Base-by-base conservation (phyloP, 2,113 vertebrate genomes). In the Mohoua ochrocephala region DNA sequence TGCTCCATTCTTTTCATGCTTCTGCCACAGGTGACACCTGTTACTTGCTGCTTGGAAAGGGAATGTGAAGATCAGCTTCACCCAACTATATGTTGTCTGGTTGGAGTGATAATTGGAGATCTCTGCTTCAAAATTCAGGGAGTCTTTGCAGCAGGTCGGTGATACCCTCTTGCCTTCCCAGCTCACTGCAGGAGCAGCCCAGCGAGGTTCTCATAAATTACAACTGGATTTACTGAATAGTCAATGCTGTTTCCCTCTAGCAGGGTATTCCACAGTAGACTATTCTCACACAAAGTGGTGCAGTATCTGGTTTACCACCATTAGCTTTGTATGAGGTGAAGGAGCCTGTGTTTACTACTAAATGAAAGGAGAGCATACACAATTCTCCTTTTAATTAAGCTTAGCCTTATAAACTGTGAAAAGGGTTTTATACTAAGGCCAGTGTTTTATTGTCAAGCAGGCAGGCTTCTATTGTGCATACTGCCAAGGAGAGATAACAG, bases 331-430 rank as follows among this genome's bases (percentile, higher is more conserved):
- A 45, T 73, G 86, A 80, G 71, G 47, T 95, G 88, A 89, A 86
- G 92, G 94, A 94, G 75, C 67, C 91, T 65, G 54, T 95, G 73
- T 96, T 94, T 97, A 91, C 88, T 87, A 80, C 73, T 61, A 94
- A 92, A 76, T 96, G 85, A 91, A 97, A 92, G 86, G 61, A 90
- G 31, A 85, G 70, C 91, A 89, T 79, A 85, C 90, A 96, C 65
- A 96, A 86, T 95, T 96, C 88, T 68, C 78, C 91, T 96, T 94
- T 95, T 91, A 95, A 94, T 97, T 96, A 93, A 96, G 89, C 75
- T 84, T 63, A 91, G 82, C 70, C 79, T 57, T 93, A 80, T 44
- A 89, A 91, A 89, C 41, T 17, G 47, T 97, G 61, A 92, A 93
- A 93, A 93, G 81, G 30, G 61, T 41, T 84, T 92, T 96, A 81